Evolutionary conservation across 2,797 vertebrate genomes (phyloP).

Genomic region (Peromyscus attwateri): DNA sequence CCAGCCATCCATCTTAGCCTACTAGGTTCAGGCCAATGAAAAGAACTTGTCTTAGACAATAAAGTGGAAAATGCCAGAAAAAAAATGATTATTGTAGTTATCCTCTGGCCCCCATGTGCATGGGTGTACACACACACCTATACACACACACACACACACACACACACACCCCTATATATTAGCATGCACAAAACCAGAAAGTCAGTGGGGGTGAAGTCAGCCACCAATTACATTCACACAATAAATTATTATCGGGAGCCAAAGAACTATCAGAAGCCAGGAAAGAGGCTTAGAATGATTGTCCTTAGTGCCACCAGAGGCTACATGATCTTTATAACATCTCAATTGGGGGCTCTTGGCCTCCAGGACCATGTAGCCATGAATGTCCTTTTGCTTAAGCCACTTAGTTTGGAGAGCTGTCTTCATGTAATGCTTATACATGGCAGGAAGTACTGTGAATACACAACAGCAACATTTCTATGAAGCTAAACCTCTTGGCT

Average conservation of each 20-base stretch:
- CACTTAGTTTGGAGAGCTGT: neutral
- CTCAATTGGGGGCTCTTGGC: neutral
- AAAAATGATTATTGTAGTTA: neutral
- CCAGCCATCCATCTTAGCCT: neutral
- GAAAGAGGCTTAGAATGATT: neutral
- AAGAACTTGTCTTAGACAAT: neutral
- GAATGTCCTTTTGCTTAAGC: neutral
- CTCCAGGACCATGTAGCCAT: neutral
- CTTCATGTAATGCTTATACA: neutral
- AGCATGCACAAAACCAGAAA: neutral
- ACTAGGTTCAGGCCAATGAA: neutral
- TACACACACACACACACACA: neutral
- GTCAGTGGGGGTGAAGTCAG: neutral
- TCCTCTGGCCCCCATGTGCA: neutral
- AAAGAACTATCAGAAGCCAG: neutral
- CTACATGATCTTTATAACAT: neutral
- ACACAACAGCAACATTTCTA: neutral
- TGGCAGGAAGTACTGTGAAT: neutral
- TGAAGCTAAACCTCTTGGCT: neutral
- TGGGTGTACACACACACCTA: neutral
- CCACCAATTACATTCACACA: neutral
- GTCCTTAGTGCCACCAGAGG: neutral
- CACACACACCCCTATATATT: neutral
- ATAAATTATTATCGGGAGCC: neutral
- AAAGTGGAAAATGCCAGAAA: neutral